These are phyloP conservation scores for Napeogenes sylphis DNA, from an alignment of 2,888 invertebrate genomes.

Conservation along the genomic window DNA sequence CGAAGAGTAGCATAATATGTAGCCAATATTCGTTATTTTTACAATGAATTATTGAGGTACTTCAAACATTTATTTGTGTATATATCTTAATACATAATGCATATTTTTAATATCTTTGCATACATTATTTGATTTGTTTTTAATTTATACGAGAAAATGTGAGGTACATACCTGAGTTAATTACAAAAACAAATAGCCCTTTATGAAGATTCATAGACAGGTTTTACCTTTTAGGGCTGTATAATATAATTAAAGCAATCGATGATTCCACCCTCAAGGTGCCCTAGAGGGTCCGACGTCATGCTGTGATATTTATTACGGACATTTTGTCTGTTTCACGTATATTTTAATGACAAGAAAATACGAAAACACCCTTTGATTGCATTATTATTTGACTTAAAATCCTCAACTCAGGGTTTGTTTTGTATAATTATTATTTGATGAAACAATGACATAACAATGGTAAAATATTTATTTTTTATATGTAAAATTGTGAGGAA, in stretches of 20 bases:
- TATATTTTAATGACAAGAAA: conserved; percentile 6
- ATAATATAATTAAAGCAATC: conserved; percentile 71
- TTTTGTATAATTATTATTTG: no score
- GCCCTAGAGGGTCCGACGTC: conserved; percentile 21
- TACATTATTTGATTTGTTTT: background rate
- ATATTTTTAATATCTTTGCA: background rate
- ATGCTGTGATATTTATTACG: conserved; percentile 22
- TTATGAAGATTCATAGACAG: conserved; percentile 14
- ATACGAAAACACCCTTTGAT: conserved; percentile 3
- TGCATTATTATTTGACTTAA: background rate
- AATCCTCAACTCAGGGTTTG: no score
- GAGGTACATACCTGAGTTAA: conserved; percentile 8
- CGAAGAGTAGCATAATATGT: no score
- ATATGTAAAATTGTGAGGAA: no score
- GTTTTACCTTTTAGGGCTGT: conserved; percentile 41
- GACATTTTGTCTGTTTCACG: conserved; percentile 3
- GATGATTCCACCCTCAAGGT: conserved; percentile 56
- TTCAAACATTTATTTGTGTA: conserved; percentile 2
- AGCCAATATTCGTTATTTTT: conserved; percentile 47
- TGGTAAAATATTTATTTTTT: no score
- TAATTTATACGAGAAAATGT: background rate
- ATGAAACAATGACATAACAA: no score
- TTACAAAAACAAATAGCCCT: conserved; percentile 14
- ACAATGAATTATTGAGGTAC: conserved; percentile 29
- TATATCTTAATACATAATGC: background rate